phyloP scores from a whole-genome alignment of 2,797 vertebrate species.

The Atherinosoma microstoma region DNA sequence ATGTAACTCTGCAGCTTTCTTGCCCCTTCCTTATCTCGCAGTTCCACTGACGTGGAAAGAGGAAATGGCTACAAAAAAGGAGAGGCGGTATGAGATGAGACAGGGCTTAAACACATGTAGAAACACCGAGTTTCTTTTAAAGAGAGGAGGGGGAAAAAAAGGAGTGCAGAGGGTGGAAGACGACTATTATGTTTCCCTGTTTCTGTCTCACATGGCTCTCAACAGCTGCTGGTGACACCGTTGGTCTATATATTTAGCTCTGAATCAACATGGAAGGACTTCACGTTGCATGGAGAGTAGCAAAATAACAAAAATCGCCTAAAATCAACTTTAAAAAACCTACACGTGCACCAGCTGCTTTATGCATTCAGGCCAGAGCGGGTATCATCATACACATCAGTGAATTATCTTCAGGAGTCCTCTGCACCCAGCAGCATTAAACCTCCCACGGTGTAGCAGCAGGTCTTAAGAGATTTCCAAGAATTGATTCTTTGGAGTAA shows the following conservation, averaged over 20 bases:
- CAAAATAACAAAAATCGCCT: background rate
- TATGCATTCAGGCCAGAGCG: slow-evolving; percentile 34
- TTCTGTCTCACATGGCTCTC: slow-evolving; percentile 36
- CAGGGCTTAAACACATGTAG: background rate
- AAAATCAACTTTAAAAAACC: background rate
- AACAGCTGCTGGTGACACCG: slow-evolving; percentile 65
- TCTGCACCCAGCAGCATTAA: slow-evolving; percentile 51
- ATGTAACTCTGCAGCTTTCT: slow-evolving; percentile 15
- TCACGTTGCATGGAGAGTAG: background rate
- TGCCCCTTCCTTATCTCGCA: slow-evolving; percentile 8
- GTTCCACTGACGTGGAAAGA: background rate
- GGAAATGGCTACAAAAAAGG: background rate
- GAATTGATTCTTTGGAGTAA: slow-evolving; percentile 48
- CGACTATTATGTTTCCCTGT: slow-evolving; percentile 18
- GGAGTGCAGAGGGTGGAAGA: background rate
- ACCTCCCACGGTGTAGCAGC: slow-evolving; percentile 39
- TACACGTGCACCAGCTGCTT: slow-evolving; percentile 21
- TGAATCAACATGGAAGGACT: slow-evolving; percentile 12
- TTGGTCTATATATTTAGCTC: slow-evolving; percentile 72
- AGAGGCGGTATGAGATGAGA: slow-evolving; percentile 1
- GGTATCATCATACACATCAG: slow-evolving; percentile 23
- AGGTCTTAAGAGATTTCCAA: slow-evolving; percentile 52
- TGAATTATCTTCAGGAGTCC: slow-evolving; percentile 38
- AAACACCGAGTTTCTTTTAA: slow-evolving; percentile 1
- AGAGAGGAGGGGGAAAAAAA: slow-evolving; percentile 3